Percentiles rank a stretch among this genome's conserved stretches.
phyloP scores from a whole-genome alignment of 2,888 invertebrate species.

The Parnassius apollo region DNA sequence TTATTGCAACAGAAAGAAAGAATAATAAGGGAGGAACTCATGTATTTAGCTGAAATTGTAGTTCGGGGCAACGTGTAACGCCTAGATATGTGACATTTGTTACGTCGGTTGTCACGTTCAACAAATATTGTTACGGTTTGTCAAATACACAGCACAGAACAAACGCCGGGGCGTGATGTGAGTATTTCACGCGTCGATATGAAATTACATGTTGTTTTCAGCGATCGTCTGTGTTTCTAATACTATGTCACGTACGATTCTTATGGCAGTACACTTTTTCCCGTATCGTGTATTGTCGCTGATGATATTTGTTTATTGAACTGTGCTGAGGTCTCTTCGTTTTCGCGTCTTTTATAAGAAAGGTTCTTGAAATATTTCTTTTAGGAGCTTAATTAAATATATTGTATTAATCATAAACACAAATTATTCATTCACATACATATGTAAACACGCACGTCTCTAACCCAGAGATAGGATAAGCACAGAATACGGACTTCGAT shows the following conservation, averaged over 20 bases:
- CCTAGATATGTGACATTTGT: slow-evolving; percentile 73
- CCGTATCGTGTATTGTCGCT: slow-evolving; percentile 22
- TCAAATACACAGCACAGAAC: slow-evolving; percentile 69
- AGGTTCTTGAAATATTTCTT: not conserved
- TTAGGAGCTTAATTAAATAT: too few species aligned
- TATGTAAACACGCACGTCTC: too few species aligned
- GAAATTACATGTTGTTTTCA: slow-evolving; percentile 64
- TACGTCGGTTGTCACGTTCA: slow-evolving; percentile 74
- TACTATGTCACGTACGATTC: slow-evolving; percentile 59
- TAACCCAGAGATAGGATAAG: too few species aligned
- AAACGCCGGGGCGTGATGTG: slow-evolving; percentile 66
- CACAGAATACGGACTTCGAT: too few species aligned
- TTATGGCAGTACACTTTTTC: slow-evolving; percentile 44
- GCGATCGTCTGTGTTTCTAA: slow-evolving; percentile 58
- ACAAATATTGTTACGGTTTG: slow-evolving; percentile 76
- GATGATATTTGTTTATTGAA: slow-evolving; percentile 23
- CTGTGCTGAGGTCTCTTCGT: not conserved
- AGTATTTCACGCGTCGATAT: slow-evolving; percentile 63
- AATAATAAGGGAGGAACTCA: slow-evolving; percentile 66
- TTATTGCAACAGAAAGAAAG: slow-evolving; percentile 70
- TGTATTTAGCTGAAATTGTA: slow-evolving; percentile 69
- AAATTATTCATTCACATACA: too few species aligned
- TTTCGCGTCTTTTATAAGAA: slow-evolving; percentile 14
- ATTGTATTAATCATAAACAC: too few species aligned
- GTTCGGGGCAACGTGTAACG: slow-evolving; percentile 65